Percentiles rank a stretch among this genome's conserved stretches.
Conservation (phyloP, 2,888 invertebrate species). For the Lithophane ornitopus region DNA sequence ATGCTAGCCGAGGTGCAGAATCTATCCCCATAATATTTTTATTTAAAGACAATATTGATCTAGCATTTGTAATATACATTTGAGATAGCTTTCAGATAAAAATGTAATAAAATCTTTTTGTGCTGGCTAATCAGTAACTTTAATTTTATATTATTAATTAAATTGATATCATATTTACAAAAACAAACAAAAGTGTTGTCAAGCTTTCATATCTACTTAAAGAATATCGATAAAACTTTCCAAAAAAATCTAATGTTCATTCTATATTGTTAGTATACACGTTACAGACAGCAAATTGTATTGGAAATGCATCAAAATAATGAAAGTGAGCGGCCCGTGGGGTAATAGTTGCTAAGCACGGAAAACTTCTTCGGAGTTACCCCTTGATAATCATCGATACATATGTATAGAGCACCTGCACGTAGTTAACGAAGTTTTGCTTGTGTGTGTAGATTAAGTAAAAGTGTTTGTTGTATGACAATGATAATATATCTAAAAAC, state of each 20-base stretch:
- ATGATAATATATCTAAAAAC: not conserved
- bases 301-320: slow-evolving; percentile 69
- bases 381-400: slow-evolving; percentile 53
- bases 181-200: not conserved
- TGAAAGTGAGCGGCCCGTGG: slow-evolving; percentile 52
- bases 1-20: not conserved
- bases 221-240: slow-evolving; percentile 46
- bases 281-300: slow-evolving; percentile 52
- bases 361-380: slow-evolving; percentile 52
- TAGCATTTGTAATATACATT: not conserved
- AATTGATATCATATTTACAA: not conserved
- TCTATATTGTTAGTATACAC: slow-evolving; percentile 54
- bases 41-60: not conserved
- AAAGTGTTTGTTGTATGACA: not conserved
- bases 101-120: not conserved
- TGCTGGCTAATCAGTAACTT: no score
- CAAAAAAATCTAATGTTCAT: slow-evolving; percentile 59
- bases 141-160: not conserved
- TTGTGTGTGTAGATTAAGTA: slow-evolving; percentile 8
- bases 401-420: slow-evolving; percentile 50
- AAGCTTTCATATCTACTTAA: not conserved
- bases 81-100: not conserved
- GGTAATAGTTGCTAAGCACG: slow-evolving; percentile 65
- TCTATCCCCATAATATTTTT: not conserved
- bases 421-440: slow-evolving; percentile 24